These are phyloP conservation scores for Drosophila lowei DNA, from an alignment of 1,140 invertebrate species.

Conservation along the genomic window DNA sequence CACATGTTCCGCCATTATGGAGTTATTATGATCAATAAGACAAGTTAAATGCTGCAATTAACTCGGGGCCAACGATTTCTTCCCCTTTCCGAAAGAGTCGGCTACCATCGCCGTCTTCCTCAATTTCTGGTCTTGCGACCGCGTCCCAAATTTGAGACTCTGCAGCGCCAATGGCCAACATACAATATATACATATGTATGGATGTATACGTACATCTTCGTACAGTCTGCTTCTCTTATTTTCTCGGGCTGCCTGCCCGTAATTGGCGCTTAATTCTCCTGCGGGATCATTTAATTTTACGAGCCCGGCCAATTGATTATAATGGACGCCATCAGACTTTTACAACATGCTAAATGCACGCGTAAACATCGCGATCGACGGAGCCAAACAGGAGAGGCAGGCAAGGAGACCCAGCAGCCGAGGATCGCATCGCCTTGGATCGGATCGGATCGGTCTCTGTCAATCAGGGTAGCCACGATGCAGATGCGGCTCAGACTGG, in stretches of 20 bases:
- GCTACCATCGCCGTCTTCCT: not conserved
- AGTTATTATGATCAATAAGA: constrained; percentile 83
- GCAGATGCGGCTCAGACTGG: constrained; percentile 25
- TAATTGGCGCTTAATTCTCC: constrained; percentile 83
- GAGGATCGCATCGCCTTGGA: constrained; percentile 23
- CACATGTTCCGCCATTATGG: constrained; percentile 83
- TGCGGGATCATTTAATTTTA: constrained; percentile 83
- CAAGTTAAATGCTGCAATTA: constrained; percentile 83
- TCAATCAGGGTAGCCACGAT: constrained; percentile 59
- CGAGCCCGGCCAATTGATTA: constrained; percentile 83
- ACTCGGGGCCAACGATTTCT: constrained; percentile 55
- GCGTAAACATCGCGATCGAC: constrained; percentile 72
- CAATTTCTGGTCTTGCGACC: constrained; percentile 46
- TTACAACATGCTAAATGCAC: constrained; percentile 83
- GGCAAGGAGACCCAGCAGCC: not conserved
- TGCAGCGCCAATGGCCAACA: constrained; percentile 64
- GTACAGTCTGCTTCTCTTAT: constrained; percentile 30
- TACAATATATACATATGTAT: not conserved
- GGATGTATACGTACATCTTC: not conserved
- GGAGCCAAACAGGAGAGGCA: not conserved
- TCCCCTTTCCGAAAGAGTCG: not conserved
- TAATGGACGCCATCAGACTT: constrained; percentile 83
- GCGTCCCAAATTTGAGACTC: constrained; percentile 72
- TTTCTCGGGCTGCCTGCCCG: constrained; percentile 42
- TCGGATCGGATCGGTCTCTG: constrained; percentile 48